These are phyloP conservation scores for Epinephelus cyanopodus DNA, from an alignment of 2,113 vertebrate genomes.

Conservation along the genomic window DNA sequence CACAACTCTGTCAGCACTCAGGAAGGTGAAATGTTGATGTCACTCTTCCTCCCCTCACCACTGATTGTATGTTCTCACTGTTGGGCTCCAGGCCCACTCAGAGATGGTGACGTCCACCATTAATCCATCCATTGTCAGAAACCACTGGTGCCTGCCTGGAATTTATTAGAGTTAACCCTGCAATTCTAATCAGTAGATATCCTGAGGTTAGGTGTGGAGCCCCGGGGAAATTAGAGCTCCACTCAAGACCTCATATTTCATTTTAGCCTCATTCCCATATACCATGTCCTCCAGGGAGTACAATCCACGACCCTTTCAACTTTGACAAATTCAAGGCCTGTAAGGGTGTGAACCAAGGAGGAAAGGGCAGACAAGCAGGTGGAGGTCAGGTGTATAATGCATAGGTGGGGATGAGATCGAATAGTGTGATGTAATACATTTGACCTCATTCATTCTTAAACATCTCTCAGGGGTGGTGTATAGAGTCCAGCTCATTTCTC, in stretches of 20 bases:
- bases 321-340: slow-evolving; percentile 43
- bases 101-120: neutral
- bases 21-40: slow-evolving; percentile 15
- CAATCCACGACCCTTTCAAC: slow-evolving; percentile 38
- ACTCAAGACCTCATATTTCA: slow-evolving; percentile 56
- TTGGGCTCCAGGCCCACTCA: neutral
- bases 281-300: slow-evolving; percentile 10
- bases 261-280: slow-evolving; percentile 36
- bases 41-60: neutral
- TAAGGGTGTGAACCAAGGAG: slow-evolving; percentile 10
- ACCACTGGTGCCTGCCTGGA: slow-evolving; percentile 17
- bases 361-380: neutral
- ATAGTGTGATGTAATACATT: slow-evolving; percentile 32
- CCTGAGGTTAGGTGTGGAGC: slow-evolving; percentile 21
- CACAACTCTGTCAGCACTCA: neutral
- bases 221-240: slow-evolving; percentile 44
- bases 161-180: slow-evolving; percentile 29
- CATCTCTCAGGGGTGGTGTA: slow-evolving; percentile 21
- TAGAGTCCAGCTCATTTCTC: neutral
- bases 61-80: slow-evolving; percentile 23
- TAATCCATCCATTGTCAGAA: slow-evolving; percentile 45
- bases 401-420: slow-evolving; percentile 7
- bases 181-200: slow-evolving; percentile 39
- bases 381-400: slow-evolving; percentile 44
- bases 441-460: slow-evolving; percentile 44